Conservation (phyloP, 2,888 invertebrate genomes). For the Epistrophe eligans region DNA sequence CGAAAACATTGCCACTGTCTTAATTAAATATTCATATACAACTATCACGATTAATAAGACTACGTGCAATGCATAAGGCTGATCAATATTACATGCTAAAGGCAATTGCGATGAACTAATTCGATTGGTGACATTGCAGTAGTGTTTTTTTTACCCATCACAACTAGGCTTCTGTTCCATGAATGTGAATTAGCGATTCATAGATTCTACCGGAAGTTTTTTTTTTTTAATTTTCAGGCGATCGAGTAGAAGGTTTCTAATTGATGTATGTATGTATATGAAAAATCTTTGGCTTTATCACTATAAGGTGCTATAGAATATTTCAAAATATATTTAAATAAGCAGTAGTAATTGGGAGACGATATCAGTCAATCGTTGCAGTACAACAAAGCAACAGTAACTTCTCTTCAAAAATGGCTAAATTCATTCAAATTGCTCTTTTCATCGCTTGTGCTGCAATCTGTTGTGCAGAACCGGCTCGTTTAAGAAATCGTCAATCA, state of each 20-base stretch:
- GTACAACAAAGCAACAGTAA: constrained; percentile 32
- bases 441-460: constrained; percentile 25
- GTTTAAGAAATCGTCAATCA: constrained; percentile 45
- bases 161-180: constrained; percentile 22
- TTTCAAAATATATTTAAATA: constrained; percentile 65
- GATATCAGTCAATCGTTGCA: constrained; percentile 57
- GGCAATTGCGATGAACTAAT: constrained; percentile 60
- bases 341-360: constrained; percentile 22
- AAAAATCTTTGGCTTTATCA: not conserved
- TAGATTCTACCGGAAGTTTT: constrained; percentile 51
- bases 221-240: constrained; percentile 5
- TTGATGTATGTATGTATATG: constrained; percentile 46
- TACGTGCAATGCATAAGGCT: constrained; percentile 71
- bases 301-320: constrained; percentile 13
- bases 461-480: constrained; percentile 50
- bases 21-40: constrained; percentile 61
- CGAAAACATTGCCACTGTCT: constrained; percentile 16
- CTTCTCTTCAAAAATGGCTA: constrained; percentile 43
- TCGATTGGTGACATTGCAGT: constrained; percentile 39
- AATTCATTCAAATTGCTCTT: constrained; percentile 50
- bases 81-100: constrained; percentile 62
- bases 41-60: constrained; percentile 44
- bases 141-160: constrained; percentile 30
- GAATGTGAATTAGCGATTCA: constrained; percentile 55
- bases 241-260: constrained; percentile 62